These are phyloP conservation scores for Pseudochirops corinnae DNA, from an alignment of 2,797 vertebrate genomes.

Conservation along the genomic window DNA sequence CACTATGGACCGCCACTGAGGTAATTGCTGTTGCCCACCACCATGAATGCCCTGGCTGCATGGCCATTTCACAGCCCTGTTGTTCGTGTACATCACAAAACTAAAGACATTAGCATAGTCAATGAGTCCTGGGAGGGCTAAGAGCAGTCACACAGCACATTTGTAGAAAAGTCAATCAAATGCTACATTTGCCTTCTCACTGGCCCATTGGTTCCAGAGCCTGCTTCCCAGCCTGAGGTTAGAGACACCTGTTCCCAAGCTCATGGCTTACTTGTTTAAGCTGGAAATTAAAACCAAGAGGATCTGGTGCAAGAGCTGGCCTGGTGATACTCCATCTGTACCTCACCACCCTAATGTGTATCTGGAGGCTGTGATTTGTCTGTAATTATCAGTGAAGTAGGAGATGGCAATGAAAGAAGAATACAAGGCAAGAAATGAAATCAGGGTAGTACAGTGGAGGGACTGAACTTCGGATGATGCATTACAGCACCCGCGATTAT, in stretches of 20 bases:
- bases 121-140: conserved; percentile 4
- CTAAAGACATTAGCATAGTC: not conserved
- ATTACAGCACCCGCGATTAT: not conserved
- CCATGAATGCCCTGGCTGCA: not conserved
- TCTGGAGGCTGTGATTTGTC: not conserved
- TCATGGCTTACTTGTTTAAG: not conserved
- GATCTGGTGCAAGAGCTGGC: not conserved
- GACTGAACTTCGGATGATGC: not conserved
- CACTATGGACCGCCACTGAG: conserved; percentile 95
- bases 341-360: not conserved
- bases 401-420: not conserved
- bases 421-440: not conserved
- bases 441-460: not conserved
- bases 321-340: not conserved
- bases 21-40: conserved; percentile 79
- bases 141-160: fast-evolving
- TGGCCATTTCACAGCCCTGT: not conserved
- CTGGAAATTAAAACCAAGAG: not conserved
- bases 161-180: not conserved
- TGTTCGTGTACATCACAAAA: not conserved
- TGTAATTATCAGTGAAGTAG: not conserved
- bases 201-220: conserved; percentile 46
- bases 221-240: not conserved
- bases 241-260: not conserved
- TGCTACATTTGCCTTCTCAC: not conserved